Evolutionary conservation across 2,888 invertebrate genomes (phyloP).

Genomic region (Dermolepida albohirtum): DNA sequence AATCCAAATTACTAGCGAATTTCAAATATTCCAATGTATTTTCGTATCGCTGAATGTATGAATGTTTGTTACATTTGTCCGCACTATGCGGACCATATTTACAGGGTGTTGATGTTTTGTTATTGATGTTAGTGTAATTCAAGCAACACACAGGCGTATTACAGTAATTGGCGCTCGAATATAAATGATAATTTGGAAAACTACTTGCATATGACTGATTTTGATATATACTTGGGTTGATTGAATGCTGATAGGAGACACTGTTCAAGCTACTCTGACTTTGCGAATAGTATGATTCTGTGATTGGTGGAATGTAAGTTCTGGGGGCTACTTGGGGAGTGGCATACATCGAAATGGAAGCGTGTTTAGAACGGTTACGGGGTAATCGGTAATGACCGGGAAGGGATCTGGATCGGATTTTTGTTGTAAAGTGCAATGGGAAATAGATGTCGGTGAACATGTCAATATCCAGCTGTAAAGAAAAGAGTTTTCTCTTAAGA

Average conservation of each 20-base stretch:
- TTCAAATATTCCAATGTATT: conserved; percentile 29
- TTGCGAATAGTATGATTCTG: conserved; percentile 50
- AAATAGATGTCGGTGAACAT: conserved; percentile 82
- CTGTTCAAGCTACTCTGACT: conserved; percentile 60
- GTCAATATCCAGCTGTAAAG: conserved; percentile 76
- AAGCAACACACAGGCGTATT: conserved; percentile 31
- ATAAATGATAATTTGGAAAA: conserved; percentile 50
- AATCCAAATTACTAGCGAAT: conserved; percentile 20
- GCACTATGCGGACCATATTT: conserved; percentile 9
- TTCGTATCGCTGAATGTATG: conserved; percentile 21
- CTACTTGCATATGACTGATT: conserved; percentile 64
- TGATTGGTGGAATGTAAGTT: conserved; percentile 52
- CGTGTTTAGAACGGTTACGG: conserved; percentile 53
- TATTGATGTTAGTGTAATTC: conserved; percentile 30
- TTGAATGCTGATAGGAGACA: conserved; percentile 54
- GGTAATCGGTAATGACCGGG: conserved; percentile 60
- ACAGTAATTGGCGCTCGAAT: conserved; percentile 19
- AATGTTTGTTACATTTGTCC: conserved; percentile 25
- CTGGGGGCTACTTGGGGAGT: conserved; percentile 63
- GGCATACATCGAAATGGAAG: conserved; percentile 63
- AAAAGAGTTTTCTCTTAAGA: conserved; percentile 52
- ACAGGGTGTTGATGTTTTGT: conserved; percentile 11
- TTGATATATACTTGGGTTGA: conserved; percentile 50
- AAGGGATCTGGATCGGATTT: conserved; percentile 58
- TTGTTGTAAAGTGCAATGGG: conserved; percentile 60